Evolutionary conservation across 2,888 invertebrate species (phyloP).

Genomic region (Polyommatus icarus): DNA sequence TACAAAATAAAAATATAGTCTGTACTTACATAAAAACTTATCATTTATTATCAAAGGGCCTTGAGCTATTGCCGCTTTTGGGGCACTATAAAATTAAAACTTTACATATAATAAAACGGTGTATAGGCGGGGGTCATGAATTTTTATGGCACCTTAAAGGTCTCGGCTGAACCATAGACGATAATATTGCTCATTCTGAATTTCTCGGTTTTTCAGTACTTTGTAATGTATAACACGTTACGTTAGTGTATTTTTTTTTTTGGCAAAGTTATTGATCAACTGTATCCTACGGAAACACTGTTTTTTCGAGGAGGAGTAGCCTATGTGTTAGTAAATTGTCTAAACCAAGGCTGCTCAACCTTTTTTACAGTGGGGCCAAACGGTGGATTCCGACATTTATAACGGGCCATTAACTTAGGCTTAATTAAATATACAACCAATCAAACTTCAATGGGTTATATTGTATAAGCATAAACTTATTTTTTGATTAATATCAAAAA

Average conservation of each 20-base stretch:
- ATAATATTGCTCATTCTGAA: background rate
- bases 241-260: background rate
- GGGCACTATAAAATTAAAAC: slow-evolving; percentile 28
- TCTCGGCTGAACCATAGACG: slow-evolving; percentile 12
- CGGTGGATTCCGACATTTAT: no score
- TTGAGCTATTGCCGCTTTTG: slow-evolving; percentile 12
- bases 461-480: no score
- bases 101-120: slow-evolving; percentile 16
- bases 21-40: background rate
- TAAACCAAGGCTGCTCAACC: no score
- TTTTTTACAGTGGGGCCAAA: no score
- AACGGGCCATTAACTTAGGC: no score
- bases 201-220: background rate
- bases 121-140: slow-evolving; percentile 4
- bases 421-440: no score
- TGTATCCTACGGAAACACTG: no score
- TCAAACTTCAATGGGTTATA: no score
- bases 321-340: no score
- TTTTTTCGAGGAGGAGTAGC: no score
- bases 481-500: no score
- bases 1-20: background rate
- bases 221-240: background rate
- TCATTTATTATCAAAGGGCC: background rate
- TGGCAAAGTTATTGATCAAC: background rate
- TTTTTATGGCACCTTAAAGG: slow-evolving; percentile 21